Percentiles rank a stretch among this genome's conserved stretches.
These are phyloP conservation scores for Halcyon senegalensis DNA, from an alignment of 2,113 vertebrate species.

Conservation along the genomic window DNA sequence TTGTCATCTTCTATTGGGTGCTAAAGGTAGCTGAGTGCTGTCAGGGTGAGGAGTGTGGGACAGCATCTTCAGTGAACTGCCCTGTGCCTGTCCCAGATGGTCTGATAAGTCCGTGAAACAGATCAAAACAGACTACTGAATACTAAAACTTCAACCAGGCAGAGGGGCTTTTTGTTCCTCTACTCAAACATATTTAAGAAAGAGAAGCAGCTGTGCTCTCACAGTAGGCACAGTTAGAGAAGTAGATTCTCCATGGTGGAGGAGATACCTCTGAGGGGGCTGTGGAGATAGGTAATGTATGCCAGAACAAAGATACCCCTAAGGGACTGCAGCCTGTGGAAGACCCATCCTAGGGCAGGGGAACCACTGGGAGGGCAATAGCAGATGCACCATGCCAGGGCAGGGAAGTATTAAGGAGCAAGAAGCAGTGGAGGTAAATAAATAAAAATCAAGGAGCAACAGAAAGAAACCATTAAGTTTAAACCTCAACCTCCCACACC, in stretches of 20 bases:
- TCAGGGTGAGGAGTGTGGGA: not conserved
- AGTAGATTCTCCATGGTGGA: not conserved
- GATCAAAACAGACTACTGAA: not conserved
- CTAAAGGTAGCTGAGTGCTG: not conserved
- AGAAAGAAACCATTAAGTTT: not conserved
- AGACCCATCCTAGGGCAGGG: not conserved
- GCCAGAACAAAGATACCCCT: not conserved
- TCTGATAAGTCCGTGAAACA: not conserved
- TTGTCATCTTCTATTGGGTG: not conserved
- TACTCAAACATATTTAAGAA: not conserved
- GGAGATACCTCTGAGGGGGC: rapidly evolving
- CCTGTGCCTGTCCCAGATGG: rapidly evolving
- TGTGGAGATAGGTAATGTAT: not conserved
- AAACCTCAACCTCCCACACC: not conserved
- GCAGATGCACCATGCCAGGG: rapidly evolving
- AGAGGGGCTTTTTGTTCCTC: not conserved
- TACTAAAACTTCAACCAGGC: not conserved
- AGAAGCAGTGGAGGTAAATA: not conserved
- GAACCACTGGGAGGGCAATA: not conserved
- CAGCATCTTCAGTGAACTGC: not conserved
- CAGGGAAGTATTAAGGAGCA: not conserved
- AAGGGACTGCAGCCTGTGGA: not conserved
- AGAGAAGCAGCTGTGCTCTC: not conserved
- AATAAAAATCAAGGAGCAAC: not conserved
- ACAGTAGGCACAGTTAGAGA: not conserved